Evolutionary conservation across 2,113 vertebrate genomes (phyloP), one percentile per base, ranked within the genome.

Genomic region (Phocoena sinus): DNA sequence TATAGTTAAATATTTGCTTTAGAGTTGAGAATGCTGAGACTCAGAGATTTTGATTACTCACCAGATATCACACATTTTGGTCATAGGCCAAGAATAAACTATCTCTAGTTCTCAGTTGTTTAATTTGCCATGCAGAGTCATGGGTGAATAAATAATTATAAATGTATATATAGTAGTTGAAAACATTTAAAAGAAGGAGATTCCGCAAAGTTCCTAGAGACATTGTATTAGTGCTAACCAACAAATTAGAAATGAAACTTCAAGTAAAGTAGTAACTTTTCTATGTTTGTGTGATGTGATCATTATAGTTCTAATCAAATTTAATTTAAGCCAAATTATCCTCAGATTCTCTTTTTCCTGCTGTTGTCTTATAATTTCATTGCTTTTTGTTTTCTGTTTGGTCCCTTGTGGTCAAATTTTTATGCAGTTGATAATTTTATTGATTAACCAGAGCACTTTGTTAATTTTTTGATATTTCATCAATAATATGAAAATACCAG

Each of bases 401-500:
- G 26, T 41, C 6, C 13, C 6, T 79, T 83, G 44, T 60, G 33
- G 47, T 87, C 10, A 1, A 76, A 17, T 21, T 44, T 89, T 95
- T 95, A 87, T 60, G 9, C 23, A 87, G 33, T 80, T 94, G 36
- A 92, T 94, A 83, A 82, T 90, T 96, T 76, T 90, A 65, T 87
- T 95, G 26, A 14, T 12, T 5, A 58, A 62, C 47, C 15, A 90
- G 33, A 92, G 9, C 15, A 26, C 5, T 83, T 5, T 53, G 9
- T 93, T 93, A 95, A 82, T 33, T 95, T 71, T 74, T 67, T 85
- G 77, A 47, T 56, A 58, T 92, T 67, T 93, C 6, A 70, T 82
- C 31, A 86, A 68, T 81, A 97, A 95, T 76, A 70, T 97, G 70
- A 91, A 94, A 93, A 93, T 33, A 38, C 44, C 56, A 95, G 26